Conservation (phyloP, 2,888 invertebrate species). For the Lasioglossum marginatum region DNA sequence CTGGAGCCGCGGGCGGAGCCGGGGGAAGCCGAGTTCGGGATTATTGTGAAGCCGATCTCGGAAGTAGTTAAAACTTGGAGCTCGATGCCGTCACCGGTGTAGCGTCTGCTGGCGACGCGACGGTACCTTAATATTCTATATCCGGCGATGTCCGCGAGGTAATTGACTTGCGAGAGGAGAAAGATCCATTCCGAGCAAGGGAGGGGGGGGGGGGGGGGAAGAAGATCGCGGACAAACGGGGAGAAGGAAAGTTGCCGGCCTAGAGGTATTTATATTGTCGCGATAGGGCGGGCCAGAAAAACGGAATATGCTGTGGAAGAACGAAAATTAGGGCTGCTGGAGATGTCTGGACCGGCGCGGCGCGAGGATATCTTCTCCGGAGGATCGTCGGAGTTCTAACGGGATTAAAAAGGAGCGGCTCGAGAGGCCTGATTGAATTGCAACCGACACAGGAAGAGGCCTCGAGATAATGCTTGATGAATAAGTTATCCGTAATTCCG, state of each 20-base stretch:
- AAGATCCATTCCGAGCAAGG: neutral
- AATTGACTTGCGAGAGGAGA: slow-evolving; percentile 66
- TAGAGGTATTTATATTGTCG: neutral
- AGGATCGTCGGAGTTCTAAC: slow-evolving; percentile 34
- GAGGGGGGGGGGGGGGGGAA: neutral
- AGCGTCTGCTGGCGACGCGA: slow-evolving; percentile 56
- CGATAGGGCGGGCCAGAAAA: slow-evolving; percentile 2
- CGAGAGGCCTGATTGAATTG: slow-evolving; percentile 45
- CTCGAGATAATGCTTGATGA: slow-evolving; percentile 55
- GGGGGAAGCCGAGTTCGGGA: slow-evolving; percentile 22
- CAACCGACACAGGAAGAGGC: slow-evolving; percentile 38
- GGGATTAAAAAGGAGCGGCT: slow-evolving; percentile 35
- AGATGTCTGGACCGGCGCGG: neutral
- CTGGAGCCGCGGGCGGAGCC: slow-evolving; percentile 34
- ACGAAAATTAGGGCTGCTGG: neutral
- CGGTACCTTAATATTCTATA: slow-evolving; percentile 73
- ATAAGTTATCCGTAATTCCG: slow-evolving; percentile 56
- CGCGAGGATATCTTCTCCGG: neutral
- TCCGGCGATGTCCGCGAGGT: slow-evolving; percentile 67
- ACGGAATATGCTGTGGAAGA: neutral
- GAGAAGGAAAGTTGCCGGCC: neutral
- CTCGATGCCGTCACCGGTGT: slow-evolving; percentile 51
- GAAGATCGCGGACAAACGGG: slow-evolving; percentile 22
- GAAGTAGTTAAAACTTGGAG: slow-evolving; percentile 74
- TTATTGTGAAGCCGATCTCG: slow-evolving; percentile 61